These are phyloP conservation scores for Typhlichthys eigenmanni DNA, from an alignment of 2,797 vertebrate genomes.

Conservation along the genomic window DNA sequence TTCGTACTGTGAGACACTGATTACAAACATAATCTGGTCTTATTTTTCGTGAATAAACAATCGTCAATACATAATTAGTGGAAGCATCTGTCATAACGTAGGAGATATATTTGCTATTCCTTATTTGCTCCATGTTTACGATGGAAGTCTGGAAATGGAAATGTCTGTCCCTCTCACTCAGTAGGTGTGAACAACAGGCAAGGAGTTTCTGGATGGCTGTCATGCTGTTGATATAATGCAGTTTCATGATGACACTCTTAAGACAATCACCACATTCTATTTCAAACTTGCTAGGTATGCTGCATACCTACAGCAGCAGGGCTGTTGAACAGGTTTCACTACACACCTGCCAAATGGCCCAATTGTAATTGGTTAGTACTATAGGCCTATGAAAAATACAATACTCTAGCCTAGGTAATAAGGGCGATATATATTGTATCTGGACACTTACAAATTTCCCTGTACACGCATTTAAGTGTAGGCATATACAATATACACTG, in stretches of 20 bases:
- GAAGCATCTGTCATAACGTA: conserved; percentile 1
- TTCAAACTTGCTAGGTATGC: conserved; percentile 59
- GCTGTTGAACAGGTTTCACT: conserved; percentile 53
- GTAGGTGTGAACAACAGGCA: conserved; percentile 35
- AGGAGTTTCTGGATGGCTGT: conserved; percentile 2
- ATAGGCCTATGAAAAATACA: no score
- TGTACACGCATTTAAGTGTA: no score
- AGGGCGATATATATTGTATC: no score
- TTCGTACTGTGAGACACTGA: no score
- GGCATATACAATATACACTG: no score
- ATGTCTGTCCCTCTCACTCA: conserved; percentile 20
- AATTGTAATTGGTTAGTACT: no score
- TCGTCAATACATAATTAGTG: no score
- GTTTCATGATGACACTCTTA: conserved; percentile 35
- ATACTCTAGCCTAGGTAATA: no score
- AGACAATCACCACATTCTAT: conserved; percentile 21
- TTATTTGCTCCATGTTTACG: conserved; percentile 10
- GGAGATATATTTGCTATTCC: not conserved
- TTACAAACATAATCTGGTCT: no score
- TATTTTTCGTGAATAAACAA: no score
- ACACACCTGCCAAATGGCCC: no score
- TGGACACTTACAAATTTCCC: no score
- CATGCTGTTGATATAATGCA: conserved; percentile 23
- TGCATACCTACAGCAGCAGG: conserved; percentile 22
- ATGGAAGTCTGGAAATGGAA: conserved; percentile 26